Evolutionary conservation across 2,113 vertebrate species (phyloP).

Genomic region (Murina feae): DNA sequence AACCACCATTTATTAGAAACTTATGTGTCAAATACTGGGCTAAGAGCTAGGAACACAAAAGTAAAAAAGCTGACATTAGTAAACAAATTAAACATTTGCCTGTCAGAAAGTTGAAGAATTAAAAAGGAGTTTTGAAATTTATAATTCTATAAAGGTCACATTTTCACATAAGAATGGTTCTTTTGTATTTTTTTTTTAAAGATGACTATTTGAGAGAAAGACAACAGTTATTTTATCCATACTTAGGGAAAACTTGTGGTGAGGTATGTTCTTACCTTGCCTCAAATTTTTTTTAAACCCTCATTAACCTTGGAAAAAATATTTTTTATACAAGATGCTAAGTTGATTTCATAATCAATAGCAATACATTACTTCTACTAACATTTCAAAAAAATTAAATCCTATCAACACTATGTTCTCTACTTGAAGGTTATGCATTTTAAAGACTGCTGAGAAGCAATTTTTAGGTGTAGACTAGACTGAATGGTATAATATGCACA

Average conservation of each 20-base stretch:
- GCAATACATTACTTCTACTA: background rate
- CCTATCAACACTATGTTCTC: background rate
- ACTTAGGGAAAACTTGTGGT: background rate
- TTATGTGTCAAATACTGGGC: background rate
- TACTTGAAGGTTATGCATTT: background rate
- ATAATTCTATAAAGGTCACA: constrained; percentile 43
- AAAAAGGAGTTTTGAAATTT: constrained; percentile 59
- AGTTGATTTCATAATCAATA: background rate
- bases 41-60: background rate
- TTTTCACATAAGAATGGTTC: constrained; percentile 36
- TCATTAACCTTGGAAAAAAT: background rate
- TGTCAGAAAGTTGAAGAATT: constrained; percentile 46
- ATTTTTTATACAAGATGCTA: background rate
- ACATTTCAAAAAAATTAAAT: background rate
- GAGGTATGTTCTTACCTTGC: background rate
- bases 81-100: constrained; percentile 35
- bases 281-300: background rate
- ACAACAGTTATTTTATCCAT: background rate
- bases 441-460: background rate
- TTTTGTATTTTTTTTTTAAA: background rate
- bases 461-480: background rate
- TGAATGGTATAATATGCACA: background rate
- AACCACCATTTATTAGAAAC: background rate
- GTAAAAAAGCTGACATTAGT: background rate
- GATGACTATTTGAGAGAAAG: background rate